Percentiles rank a stretch among this genome's conserved stretches.
Evolutionary conservation across 2,797 vertebrate species (phyloP).

Genomic region (Menidia menidia): DNA sequence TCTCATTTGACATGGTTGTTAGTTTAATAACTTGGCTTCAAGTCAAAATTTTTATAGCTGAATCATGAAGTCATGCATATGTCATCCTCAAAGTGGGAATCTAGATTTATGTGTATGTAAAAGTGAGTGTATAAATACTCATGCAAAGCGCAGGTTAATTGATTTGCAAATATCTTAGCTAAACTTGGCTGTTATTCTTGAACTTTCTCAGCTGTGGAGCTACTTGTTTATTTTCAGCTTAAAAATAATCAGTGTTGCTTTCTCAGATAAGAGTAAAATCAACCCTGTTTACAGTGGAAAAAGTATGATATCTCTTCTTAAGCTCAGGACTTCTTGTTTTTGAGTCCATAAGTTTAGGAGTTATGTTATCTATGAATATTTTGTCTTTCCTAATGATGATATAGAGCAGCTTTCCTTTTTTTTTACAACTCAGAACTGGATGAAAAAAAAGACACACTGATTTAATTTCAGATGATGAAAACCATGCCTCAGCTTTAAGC

Average conservation of each 20-base stretch:
- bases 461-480: neutral
- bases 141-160: too few relatives aligned
- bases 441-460: neutral
- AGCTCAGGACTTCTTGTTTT: too few relatives aligned
- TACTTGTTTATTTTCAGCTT: too few relatives aligned
- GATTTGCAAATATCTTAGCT: too few relatives aligned
- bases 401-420: neutral
- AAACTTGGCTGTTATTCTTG: too few relatives aligned
- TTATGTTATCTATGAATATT: neutral
- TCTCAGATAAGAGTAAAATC: too few relatives aligned
- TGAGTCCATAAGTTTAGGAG: neutral
- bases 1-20: neutral
- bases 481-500: neutral
- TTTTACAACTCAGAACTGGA: neutral
- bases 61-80: neutral
- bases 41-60: neutral
- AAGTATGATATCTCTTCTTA: too few relatives aligned
- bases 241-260: too few relatives aligned
- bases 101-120: neutral
- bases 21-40: neutral
- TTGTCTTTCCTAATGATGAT: neutral
- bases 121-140: neutral
- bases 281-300: too few relatives aligned
- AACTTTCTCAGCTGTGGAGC: too few relatives aligned
- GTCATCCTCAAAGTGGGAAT: accelerated